Evolutionary conservation across 1,140 invertebrate genomes (phyloP).

Genomic region (Drosophila ironensis): DNA sequence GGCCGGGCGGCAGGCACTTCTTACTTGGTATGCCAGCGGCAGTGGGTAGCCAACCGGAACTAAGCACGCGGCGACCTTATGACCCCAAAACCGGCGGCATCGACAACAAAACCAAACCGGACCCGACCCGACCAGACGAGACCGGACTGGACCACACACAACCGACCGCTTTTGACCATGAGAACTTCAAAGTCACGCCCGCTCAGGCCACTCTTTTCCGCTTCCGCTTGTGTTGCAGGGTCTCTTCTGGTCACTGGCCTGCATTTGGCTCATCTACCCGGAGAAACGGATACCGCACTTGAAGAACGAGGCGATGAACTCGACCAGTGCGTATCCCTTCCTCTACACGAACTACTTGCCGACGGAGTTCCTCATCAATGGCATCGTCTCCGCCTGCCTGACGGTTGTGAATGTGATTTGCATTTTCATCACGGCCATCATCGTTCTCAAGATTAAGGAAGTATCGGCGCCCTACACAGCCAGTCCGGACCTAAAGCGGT

Average conservation of each 20-base stretch:
- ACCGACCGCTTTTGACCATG: conserved; percentile 30
- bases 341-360: conserved; percentile 88
- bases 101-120: conserved; percentile 34
- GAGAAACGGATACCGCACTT: conserved; percentile 87
- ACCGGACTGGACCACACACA: neutral
- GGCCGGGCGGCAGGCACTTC: conserved; percentile 42
- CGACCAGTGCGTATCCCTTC: conserved; percentile 85
- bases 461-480: conserved; percentile 91
- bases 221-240: conserved; percentile 84
- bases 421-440: conserved; percentile 91
- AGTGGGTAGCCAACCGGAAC: conserved; percentile 35
- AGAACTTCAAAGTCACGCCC: conserved; percentile 31
- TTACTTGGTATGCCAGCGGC: conserved; percentile 65
- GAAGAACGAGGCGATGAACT: conserved; percentile 85
- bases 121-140: neutral
- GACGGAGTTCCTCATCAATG: conserved; percentile 89
- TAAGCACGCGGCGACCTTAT: conserved; percentile 56
- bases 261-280: conserved; percentile 87
- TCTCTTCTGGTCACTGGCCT: conserved; percentile 88
- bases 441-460: conserved; percentile 93
- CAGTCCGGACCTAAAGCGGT: conserved; percentile 87
- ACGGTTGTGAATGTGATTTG: conserved; percentile 92
- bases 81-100: no score
- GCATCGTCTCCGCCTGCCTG: conserved; percentile 89
- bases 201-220: neutral